Conservation (phyloP, 1,140 invertebrate species). For the Pachypeltis micranthus region DNA sequence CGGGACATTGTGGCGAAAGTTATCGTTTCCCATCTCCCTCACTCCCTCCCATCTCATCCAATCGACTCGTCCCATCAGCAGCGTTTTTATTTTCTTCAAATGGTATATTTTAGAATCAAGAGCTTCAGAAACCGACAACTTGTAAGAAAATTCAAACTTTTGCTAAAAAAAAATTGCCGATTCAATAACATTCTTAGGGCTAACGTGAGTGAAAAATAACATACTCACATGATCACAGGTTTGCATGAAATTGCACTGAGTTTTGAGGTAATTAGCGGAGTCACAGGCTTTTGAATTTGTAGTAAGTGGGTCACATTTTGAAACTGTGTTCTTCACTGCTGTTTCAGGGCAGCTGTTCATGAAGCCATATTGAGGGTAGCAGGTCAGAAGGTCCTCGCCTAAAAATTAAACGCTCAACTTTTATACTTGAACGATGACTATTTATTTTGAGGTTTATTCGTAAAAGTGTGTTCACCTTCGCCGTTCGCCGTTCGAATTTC, state of each 20-base stretch:
- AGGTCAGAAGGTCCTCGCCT: slow-evolving; percentile 7
- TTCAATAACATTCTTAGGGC: background rate
- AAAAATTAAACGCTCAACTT: no score
- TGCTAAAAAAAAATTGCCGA: background rate
- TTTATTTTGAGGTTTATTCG: no score
- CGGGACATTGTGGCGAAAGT: no score
- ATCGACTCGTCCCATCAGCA: no score
- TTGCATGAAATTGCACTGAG: slow-evolving; percentile 40
- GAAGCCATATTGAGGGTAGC: slow-evolving; percentile 11
- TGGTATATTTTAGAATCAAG: no score
- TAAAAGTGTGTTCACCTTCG: background rate
- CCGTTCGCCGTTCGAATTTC: slow-evolving; percentile 7
- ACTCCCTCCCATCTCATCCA: no score
- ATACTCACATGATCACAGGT: slow-evolving; percentile 37
- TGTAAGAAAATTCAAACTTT: no score
- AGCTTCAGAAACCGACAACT: no score
- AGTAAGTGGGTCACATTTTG: slow-evolving; percentile 39
- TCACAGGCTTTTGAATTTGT: slow-evolving; percentile 39
- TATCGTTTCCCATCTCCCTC: no score
- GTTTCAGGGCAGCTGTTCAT: slow-evolving; percentile 26
- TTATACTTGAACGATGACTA: no score
- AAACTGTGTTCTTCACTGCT: slow-evolving; percentile 31
- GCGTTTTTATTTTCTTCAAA: no score
- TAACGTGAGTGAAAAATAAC: background rate
- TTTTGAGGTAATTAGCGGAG: slow-evolving; percentile 35